A percentile compares a stretch with the other conserved stretches of the same genome.
These are phyloP conservation scores for Gallinago stenura DNA, from an alignment of 2,797 vertebrate genomes.

Conservation along the genomic window DNA sequence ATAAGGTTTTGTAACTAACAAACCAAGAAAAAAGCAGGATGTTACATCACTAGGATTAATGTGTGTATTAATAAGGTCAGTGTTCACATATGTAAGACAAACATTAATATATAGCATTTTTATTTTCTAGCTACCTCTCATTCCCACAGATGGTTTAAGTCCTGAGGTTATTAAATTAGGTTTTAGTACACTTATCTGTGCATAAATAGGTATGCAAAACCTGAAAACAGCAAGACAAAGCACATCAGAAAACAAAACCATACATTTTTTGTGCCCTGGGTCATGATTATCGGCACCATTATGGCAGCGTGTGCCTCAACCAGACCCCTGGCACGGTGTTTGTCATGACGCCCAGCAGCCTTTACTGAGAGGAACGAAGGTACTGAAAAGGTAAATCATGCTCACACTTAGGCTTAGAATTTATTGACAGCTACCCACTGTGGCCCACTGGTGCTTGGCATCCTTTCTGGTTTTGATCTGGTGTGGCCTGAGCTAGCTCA, in stretches of 20 bases:
- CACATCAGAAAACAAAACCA: not conserved
- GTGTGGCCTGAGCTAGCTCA: not conserved
- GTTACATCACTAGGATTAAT: not conserved
- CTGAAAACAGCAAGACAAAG: not conserved
- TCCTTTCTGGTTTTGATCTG: not conserved
- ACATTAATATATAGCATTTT: not conserved
- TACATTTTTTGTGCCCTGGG: not conserved
- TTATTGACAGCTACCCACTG: not conserved
- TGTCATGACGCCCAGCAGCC: not conserved
- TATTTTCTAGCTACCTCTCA: not conserved
- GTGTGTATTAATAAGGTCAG: not conserved
- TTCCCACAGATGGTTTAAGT: not conserved
- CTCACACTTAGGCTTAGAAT: not conserved
- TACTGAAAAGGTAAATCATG: not conserved
- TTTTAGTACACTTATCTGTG: not conserved
- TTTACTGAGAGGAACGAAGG: not conserved
- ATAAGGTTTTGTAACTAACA: not conserved
- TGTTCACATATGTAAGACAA: not conserved
- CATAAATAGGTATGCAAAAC: not conserved
- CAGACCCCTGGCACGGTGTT: rapidly evolving
- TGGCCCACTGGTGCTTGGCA: not conserved
- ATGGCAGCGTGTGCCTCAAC: not conserved
- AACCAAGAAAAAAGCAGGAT: not conserved
- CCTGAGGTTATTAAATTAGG: not conserved
- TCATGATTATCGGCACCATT: not conserved